These are phyloP conservation scores for Argya squamiceps DNA, from an alignment of 2,797 vertebrate genomes.

Conservation along the genomic window DNA sequence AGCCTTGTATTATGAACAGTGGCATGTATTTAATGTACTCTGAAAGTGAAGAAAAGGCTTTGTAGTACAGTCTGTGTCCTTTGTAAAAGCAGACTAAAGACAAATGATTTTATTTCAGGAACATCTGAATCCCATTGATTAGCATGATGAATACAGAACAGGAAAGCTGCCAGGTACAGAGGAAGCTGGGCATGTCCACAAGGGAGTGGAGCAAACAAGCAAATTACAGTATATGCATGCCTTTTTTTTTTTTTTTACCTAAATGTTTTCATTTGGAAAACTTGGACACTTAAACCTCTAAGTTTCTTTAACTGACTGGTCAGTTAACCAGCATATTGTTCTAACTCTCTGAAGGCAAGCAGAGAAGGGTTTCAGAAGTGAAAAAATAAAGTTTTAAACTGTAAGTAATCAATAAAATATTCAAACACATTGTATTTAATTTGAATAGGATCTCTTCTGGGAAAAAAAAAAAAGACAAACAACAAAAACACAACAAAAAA, in stretches of 20 bases:
- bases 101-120: slow-evolving; percentile 6
- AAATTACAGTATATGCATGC: background rate
- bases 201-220: slow-evolving; percentile 9
- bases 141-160: slow-evolving; percentile 6
- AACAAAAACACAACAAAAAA: no score
- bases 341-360: background rate
- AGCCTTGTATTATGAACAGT: background rate
- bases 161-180: slow-evolving; percentile 31
- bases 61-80: background rate
- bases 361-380: background rate
- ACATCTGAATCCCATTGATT: slow-evolving; percentile 49
- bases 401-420: background rate
- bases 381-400: background rate
- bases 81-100: background rate
- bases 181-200: slow-evolving; percentile 40
- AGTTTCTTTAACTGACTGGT: background rate
- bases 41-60: background rate
- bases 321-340: background rate
- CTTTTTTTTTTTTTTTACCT: background rate
- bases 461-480: no score
- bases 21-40: background rate
- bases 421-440: background rate
- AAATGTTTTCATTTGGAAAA: slow-evolving; percentile 16
- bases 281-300: background rate
- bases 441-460: background rate